Evolutionary conservation across 2,888 invertebrate species (phyloP), one percentile per base, ranked within the genome.

Genomic region (Thymelicus sylvestris): DNA sequence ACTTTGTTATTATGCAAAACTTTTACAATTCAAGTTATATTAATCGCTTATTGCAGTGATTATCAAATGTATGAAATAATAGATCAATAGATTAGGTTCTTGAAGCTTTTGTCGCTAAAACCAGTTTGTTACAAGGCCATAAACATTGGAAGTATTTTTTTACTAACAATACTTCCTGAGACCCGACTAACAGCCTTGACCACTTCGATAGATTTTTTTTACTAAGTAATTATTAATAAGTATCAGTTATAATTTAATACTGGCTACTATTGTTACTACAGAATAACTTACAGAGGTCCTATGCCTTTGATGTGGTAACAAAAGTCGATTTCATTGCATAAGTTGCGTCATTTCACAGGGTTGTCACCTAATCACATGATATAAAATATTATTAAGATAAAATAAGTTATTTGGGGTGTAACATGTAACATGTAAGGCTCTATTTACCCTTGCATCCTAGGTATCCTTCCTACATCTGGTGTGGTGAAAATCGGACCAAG

Each of bases 131-230:
- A 31, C 31, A 59, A 59, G 67, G 67, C 52, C 67, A 52, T 52
- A 60, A 48, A 50, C 41, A 61, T 44, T 47, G 39, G 41, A 55
- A 52, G 50, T 64, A 19, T 24, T 61, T 67, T 67, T 67, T 67
- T 60, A 61, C 31, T 55, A 52, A 55, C 61, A 65, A 10, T 57
- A 67, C 67, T 62, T 67, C 67, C 67, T 67, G 52, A 62, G 24
- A 50, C 44, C 1, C 3, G 3, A 24, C 1, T 3, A 38, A 39
- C 44, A 62, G 44, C 67, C 67, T 67, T 67, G 67, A 62, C 52
- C 24, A 41, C 15, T 68, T 48, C 47, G 47, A 69, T 57, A 60
- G 72, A 67, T 75, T 55, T 55, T 55, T 24, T 24, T 55, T 15
- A 5, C 12, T 55, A 55, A 24, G 12, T 24, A 24, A 31, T 24